Evolutionary conservation across 2,888 invertebrate species (phyloP).

Genomic region (Aleiodes testaceus): DNA sequence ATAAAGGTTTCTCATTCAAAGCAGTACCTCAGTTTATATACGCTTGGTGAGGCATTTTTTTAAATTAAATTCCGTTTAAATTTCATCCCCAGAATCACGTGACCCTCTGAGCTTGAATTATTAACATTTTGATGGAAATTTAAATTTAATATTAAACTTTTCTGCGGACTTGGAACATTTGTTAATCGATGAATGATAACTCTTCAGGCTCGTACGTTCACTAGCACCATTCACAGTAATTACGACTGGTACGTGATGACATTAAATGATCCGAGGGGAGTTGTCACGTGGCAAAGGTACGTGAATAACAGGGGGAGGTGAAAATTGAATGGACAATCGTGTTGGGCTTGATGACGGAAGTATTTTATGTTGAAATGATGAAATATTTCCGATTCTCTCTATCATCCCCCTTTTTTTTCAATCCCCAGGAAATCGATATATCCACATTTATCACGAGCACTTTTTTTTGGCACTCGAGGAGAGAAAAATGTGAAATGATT

Average conservation of each 20-base stretch:
- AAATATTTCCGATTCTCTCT: slow-evolving; percentile 65
- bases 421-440: too few relatives aligned
- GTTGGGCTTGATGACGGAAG: background rate
- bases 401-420: background rate
- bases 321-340: slow-evolving; percentile 18
- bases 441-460: too few relatives aligned
- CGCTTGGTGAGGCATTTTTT: too few relatives aligned
- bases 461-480: too few relatives aligned
- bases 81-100: too few relatives aligned
- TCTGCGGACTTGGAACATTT: background rate
- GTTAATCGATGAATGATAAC: slow-evolving; percentile 3
- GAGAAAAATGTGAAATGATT: too few relatives aligned
- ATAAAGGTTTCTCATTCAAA: background rate
- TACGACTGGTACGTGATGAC: background rate
- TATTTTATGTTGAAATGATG: slow-evolving; percentile 36
- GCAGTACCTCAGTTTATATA: too few relatives aligned
- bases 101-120: too few relatives aligned
- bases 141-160: too few relatives aligned
- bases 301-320: background rate
- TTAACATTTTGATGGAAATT: too few relatives aligned
- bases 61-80: too few relatives aligned
- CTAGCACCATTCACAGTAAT: background rate
- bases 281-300: background rate
- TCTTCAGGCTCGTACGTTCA: background rate
- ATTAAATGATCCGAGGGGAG: slow-evolving; percentile 8